Conservation (phyloP, 2,113 vertebrate genomes). For the Apteryx mantelli region DNA sequence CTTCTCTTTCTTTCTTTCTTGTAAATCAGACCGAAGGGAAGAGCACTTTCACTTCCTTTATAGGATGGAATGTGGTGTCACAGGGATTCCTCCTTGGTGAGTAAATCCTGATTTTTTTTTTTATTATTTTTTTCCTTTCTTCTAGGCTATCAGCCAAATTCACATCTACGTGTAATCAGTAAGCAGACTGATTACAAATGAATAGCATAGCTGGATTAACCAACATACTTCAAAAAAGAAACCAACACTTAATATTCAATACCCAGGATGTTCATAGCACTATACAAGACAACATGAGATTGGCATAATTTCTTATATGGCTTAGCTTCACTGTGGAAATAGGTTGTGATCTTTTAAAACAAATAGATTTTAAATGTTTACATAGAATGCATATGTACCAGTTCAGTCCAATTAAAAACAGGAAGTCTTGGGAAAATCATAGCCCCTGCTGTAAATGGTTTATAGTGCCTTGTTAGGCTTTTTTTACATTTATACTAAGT, state of each 20-base stretch:
- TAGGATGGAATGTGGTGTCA: constrained; percentile 83
- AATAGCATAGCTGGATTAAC: not conserved
- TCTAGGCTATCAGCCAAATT: constrained; percentile 59
- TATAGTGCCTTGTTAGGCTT: not conserved
- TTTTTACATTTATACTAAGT: not conserved
- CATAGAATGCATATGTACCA: not conserved
- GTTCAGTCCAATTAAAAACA: not conserved
- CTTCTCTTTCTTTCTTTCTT: constrained; percentile 82
- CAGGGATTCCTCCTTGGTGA: constrained; percentile 82
- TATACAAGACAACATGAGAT: not conserved
- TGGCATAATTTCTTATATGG: not conserved
- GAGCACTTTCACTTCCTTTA: constrained; percentile 84
- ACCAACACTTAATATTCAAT: not conserved
- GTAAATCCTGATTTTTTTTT: constrained; percentile 80
- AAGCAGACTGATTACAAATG: not conserved
- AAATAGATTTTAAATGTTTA: not conserved
- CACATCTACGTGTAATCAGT: not conserved
- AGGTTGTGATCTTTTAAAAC: not conserved
- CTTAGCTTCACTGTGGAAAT: not conserved
- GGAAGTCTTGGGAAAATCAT: not conserved
- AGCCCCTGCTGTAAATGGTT: constrained; percentile 54
- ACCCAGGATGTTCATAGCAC: not conserved
- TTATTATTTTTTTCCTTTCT: not conserved
- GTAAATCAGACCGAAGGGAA: constrained; percentile 82
- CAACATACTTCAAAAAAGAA: not conserved